A percentile compares a stretch with the other conserved stretches of the same genome.
phyloP scores from a whole-genome alignment of 2,888 invertebrate genomes.

The Cremastobaeus sp. region DNA sequence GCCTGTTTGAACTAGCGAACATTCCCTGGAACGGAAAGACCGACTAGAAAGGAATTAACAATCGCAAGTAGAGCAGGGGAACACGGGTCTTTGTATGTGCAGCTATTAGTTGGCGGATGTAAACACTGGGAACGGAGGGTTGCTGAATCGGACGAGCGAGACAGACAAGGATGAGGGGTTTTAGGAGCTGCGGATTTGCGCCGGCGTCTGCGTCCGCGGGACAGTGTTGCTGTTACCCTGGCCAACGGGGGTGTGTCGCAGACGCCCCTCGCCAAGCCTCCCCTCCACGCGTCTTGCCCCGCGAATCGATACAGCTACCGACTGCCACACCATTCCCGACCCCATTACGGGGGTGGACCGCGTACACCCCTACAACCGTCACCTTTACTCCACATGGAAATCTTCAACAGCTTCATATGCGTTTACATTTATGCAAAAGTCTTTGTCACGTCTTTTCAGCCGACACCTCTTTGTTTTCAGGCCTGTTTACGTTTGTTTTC shows the following conservation, averaged over 20 bases:
- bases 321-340: conserved; percentile 70
- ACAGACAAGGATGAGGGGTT: conserved; percentile 49
- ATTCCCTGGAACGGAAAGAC: conserved; percentile 31
- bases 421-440: too few species aligned
- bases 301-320: conserved; percentile 78
- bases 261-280: conserved; percentile 53
- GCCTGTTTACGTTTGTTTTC: conserved; percentile 24
- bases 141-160: conserved; percentile 34
- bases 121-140: conserved; percentile 62
- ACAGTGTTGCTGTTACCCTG: conserved; percentile 67
- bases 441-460: conserved; percentile 1
- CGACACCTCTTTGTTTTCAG: conserved; percentile 25
- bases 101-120: conserved; percentile 71
- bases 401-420: too few species aligned
- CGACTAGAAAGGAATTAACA: conserved; percentile 64
- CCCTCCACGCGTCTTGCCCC: conserved; percentile 71
- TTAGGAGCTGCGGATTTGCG: conserved; percentile 58
- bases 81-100: conserved; percentile 60
- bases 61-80: conserved; percentile 48
- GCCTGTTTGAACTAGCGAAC: conserved; percentile 35
- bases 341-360: conserved; percentile 61
- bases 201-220: conserved; percentile 61
- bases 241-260: conserved; percentile 66
- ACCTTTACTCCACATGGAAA: background rate
- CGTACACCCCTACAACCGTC: conserved; percentile 46